These are phyloP conservation scores for Spermophilus dauricus DNA, from an alignment of 2,113 vertebrate species.

Conservation along the genomic window DNA sequence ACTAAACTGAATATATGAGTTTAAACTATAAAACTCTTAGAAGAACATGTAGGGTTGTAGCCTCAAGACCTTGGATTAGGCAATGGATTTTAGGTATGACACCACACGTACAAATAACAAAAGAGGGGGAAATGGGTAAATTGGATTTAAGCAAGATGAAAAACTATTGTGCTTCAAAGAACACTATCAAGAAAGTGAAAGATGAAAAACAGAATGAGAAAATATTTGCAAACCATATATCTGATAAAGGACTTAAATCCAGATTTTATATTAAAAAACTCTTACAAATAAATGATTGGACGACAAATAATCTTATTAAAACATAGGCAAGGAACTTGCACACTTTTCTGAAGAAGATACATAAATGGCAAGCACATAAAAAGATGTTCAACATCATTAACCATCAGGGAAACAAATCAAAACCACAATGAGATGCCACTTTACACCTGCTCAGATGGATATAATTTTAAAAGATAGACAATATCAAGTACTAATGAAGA, in stretches of 20 bases:
- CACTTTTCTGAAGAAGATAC: not conserved
- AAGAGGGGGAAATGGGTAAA: not conserved
- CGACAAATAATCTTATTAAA: not conserved
- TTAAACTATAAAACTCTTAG: conserved; percentile 2
- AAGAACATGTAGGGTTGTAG: not conserved
- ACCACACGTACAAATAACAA: not conserved
- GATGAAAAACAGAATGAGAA: not conserved
- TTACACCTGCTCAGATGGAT: too few relatives aligned
- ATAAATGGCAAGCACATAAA: not conserved
- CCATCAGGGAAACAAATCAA: not conserved
- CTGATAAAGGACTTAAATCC: not conserved
- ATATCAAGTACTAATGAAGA: not conserved
- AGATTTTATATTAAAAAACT: not conserved
- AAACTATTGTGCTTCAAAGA: not conserved
- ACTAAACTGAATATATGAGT: not conserved
- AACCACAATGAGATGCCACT: not conserved
- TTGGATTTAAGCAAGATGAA: not conserved
- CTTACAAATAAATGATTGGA: not conserved
- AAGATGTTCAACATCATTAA: not conserved
- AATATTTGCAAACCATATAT: not conserved
- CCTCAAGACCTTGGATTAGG: not conserved
- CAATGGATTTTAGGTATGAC: not conserved
- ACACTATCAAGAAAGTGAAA: not conserved
- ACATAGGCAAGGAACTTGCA: not conserved
- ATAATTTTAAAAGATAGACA: not conserved